phyloP scores from a whole-genome alignment of 92 coral and sea anemone species.

The Heteractis magnifica region DNA sequence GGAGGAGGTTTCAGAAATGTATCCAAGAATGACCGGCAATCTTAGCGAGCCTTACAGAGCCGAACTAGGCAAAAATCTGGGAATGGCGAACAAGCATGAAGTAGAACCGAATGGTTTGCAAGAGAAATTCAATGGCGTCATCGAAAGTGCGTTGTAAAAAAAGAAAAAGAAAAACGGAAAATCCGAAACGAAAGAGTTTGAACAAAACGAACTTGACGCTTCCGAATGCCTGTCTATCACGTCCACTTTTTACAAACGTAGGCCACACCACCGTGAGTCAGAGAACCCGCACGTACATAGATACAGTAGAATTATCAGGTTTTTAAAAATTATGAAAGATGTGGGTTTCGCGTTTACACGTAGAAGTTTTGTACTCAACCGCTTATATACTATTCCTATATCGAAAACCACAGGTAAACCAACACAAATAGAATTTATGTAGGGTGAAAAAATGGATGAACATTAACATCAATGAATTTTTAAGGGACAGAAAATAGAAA shows the following conservation, averaged over 20 bases:
- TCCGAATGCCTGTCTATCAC: neutral
- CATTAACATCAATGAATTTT: neutral
- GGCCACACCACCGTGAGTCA: neutral
- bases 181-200: neutral
- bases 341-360: too few relatives aligned
- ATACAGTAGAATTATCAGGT: too few relatives aligned
- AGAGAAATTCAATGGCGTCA: neutral
- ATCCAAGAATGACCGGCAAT: conserved; percentile 53
- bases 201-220: neutral
- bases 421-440: neutral
- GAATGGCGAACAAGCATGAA: neutral
- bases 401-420: neutral
- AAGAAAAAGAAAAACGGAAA: neutral
- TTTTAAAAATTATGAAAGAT: neutral
- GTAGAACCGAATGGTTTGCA: neutral
- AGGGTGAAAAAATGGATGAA: too few relatives aligned
- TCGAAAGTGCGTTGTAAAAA: neutral
- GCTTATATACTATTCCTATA: too few relatives aligned
- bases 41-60: conserved; percentile 55
- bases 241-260: neutral
- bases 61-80: neutral
- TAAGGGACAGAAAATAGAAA: neutral
- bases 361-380: too few relatives aligned
- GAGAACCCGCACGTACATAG: too few relatives aligned
- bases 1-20: conserved; percentile 16